Percentiles rank a stretch among this genome's conserved stretches.
Evolutionary conservation across 2,888 invertebrate genomes (phyloP).

Genomic region (Notodonta dromedarius): DNA sequence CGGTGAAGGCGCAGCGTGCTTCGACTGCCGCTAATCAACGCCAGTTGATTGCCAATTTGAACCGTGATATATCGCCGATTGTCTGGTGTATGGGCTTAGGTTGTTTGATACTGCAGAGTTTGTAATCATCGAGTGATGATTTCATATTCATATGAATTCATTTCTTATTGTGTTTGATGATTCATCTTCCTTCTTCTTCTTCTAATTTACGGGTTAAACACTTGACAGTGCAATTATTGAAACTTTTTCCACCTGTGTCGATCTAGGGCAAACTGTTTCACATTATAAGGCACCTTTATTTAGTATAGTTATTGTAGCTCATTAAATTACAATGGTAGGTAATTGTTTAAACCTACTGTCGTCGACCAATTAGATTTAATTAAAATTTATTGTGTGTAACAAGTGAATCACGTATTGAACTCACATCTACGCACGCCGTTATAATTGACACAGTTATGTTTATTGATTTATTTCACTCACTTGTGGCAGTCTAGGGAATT

Average conservation of each 20-base stretch:
- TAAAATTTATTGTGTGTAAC: conserved; percentile 68
- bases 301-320: background rate
- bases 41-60: conserved; percentile 73
- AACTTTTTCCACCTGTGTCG: no score
- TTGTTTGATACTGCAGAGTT: background rate
- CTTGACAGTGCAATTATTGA: no score
- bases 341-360: conserved; percentile 36
- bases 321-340: conserved; percentile 3
- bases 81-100: conserved; percentile 25
- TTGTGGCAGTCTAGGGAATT: conserved; percentile 37
- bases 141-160: conserved; percentile 1
- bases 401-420: conserved; percentile 60
- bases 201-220: no score
- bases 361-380: conserved; percentile 64
- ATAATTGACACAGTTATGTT: conserved; percentile 63
- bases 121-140: background rate
- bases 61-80: conserved; percentile 64
- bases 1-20: conserved; percentile 38
- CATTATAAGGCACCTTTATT: no score
- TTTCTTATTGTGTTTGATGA: background rate
- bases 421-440: conserved; percentile 53
- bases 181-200: no score
- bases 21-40: conserved; percentile 61
- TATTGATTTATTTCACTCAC: conserved; percentile 64
- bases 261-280: no score